These are phyloP conservation scores for Moxostoma hubbsi DNA, from an alignment of 2,797 vertebrate species.

Conservation along the genomic window DNA sequence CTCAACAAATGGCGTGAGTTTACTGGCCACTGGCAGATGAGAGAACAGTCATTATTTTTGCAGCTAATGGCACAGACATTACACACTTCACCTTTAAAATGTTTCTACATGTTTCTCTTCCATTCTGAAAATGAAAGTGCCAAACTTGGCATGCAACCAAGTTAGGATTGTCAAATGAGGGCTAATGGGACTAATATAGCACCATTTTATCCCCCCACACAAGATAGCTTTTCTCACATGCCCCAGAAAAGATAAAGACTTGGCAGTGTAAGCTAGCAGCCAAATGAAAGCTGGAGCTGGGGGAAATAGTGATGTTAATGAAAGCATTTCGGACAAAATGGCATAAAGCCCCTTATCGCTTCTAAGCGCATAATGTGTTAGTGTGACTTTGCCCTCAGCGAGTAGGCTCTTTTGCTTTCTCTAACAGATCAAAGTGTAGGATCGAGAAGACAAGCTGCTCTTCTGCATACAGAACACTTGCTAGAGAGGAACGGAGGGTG, in stretches of 20 bases:
- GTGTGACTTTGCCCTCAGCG: slow-evolving; percentile 46
- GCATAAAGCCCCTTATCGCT: slow-evolving; percentile 36
- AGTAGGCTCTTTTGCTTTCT: slow-evolving; percentile 48
- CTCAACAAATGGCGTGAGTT: too few relatives aligned
- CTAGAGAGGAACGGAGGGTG: slow-evolving; percentile 9
- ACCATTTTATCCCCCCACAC: slow-evolving; percentile 18
- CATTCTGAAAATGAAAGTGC: slow-evolving; percentile 18
- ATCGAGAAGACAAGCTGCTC: slow-evolving; percentile 49
- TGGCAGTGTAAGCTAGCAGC: slow-evolving; percentile 31
- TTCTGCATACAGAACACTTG: slow-evolving; percentile 41
- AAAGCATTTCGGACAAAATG: slow-evolving; percentile 41
- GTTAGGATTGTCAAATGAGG: slow-evolving; percentile 30
- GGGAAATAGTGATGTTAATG: slow-evolving; percentile 45
- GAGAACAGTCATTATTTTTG: too few relatives aligned
- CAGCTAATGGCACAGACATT: too few relatives aligned
- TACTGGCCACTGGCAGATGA: too few relatives aligned
- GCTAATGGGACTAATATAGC: slow-evolving; percentile 48
- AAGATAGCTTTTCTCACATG: slow-evolving; percentile 38
- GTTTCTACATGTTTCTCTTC: slow-evolving; percentile 18
- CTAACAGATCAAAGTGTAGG: slow-evolving; percentile 53
- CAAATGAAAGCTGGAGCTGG: slow-evolving; percentile 42
- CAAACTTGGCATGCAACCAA: slow-evolving; percentile 21
- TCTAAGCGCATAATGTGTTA: slow-evolving; percentile 44
- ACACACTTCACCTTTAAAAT: neutral
- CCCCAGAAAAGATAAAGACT: slow-evolving; percentile 49